Evolutionary conservation across 2,113 vertebrate genomes (phyloP), one percentile per base, ranked within the genome.

Genomic region (Planiliza haematocheilus): DNA sequence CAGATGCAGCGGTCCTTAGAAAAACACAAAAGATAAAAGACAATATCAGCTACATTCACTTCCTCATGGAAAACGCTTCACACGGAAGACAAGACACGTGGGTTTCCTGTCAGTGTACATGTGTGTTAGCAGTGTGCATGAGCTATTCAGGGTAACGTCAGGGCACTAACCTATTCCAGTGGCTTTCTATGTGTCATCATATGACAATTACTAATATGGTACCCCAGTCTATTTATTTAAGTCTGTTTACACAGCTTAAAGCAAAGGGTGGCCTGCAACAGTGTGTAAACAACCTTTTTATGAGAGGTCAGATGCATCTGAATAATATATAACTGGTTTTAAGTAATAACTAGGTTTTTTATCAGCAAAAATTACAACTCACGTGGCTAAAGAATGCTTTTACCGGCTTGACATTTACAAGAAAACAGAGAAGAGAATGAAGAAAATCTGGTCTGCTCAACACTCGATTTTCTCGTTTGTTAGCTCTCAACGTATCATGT

Each of bases 1-100:
- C 90, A 61, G 97, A 96, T n/a, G 97, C 94, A 53, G 98, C 96
- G 12, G 97, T 99, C 90, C 97, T 99, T 74, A 56, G 72, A 64
- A 84, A 85, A 0, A 57, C 59, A 79, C 45, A 82, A 24, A n/a
- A 51, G 36, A 74, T 5, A 74, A 71, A 79, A 49, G 49, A 8
- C 10, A 7, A 30, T 5, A 70, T 73, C 52, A 86, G 55, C 61
- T 60, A 53, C 12, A 63, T 82, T 86, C 71, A 81, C 66, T 86
- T 89, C 83, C 71, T 45, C 12, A 17, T 11, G 7, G 16, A 14
- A n/a, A 43, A 53, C 10, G 21, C 17, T 20, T 10, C 3, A 8
- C 10, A 3, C 1, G 17, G 10, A 59, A 36, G 60, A 38, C 24
- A 7, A n/a, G 14, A 59, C 16, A 13, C 17, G 3, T 21, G 16